phyloP scores from a whole-genome alignment of 2,797 vertebrate species.

The Pachyuromys duprasi region DNA sequence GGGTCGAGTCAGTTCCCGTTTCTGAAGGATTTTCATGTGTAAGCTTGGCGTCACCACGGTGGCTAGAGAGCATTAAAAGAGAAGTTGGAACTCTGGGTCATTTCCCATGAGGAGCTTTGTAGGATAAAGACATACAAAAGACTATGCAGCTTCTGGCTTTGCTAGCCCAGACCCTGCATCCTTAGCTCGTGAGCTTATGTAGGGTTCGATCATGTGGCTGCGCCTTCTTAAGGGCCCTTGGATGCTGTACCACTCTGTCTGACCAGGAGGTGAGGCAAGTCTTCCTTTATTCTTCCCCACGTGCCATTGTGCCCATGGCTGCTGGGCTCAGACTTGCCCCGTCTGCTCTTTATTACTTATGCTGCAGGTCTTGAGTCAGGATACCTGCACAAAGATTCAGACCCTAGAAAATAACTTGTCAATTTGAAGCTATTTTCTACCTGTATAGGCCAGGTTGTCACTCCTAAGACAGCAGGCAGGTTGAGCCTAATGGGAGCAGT shows the following conservation, averaged over 20 bases:
- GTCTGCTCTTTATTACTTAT: not conserved
- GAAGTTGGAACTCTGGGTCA: not conserved
- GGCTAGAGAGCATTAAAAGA: constrained; percentile 42
- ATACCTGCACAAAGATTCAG: not conserved
- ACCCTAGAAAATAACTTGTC: not conserved
- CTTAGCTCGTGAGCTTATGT: not conserved
- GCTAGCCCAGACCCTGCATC: not conserved
- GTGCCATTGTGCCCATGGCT: not conserved
- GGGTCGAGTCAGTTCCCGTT: not conserved
- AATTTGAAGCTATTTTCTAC: not conserved
- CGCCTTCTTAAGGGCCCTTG: not conserved
- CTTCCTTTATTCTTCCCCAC: not conserved
- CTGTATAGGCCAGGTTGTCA: not conserved
- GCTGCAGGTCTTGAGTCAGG: not conserved
- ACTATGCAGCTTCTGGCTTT: not conserved
- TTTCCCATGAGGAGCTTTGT: constrained; percentile 31
- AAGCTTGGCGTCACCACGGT: not conserved
- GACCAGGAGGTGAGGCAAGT: not conserved
- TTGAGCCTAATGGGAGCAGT: not conserved
- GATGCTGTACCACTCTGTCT: not conserved
- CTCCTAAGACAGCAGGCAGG: not conserved
- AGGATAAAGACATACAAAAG: not conserved
- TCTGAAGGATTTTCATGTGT: not conserved
- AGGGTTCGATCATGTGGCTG: not conserved
- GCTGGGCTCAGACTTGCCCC: not conserved